Percentiles rank a stretch among this genome's conserved stretches.
Evolutionary conservation across 2,888 invertebrate species (phyloP).

Genomic region (Pristionchus mayeri): DNA sequence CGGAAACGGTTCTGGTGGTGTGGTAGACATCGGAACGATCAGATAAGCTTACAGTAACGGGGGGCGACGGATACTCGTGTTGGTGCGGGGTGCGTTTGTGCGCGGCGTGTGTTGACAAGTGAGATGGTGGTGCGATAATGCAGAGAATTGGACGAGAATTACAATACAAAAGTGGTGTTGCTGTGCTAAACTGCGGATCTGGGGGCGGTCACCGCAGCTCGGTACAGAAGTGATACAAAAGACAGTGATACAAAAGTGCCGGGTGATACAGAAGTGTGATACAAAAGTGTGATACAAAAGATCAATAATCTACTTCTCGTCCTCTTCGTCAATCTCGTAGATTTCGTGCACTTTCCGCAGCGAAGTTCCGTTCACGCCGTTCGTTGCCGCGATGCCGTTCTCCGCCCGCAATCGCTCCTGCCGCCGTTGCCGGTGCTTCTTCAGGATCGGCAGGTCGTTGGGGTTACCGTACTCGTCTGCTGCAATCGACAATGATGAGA

Average conservation of each 20-base stretch:
- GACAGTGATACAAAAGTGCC: constrained; percentile 31
- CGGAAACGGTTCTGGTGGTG: constrained; percentile 31
- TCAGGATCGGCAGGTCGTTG: constrained; percentile 33
- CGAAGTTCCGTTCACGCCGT: constrained; percentile 54
- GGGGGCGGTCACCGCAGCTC: constrained; percentile 46
- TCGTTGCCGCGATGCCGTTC: background rate
- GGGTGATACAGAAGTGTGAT: constrained; percentile 22
- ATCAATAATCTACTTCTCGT: constrained; percentile 66
- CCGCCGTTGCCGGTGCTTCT: constrained; percentile 48
- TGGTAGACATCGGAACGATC: constrained; percentile 7
- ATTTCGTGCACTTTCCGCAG: constrained; percentile 71
- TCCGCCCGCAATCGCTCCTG: constrained; percentile 9
- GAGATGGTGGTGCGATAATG: constrained; percentile 19
- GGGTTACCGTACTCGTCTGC: constrained; percentile 45
- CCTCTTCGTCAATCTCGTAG: constrained; percentile 74
- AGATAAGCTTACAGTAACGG: background rate
- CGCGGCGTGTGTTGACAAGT: constrained; percentile 7
- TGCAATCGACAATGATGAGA: constrained; percentile 2
- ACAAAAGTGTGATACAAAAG: background rate
- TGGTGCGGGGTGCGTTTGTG: constrained; percentile 27
- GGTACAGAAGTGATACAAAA: background rate
- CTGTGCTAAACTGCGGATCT: background rate
- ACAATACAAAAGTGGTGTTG: background rate
- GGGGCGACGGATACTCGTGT: background rate
- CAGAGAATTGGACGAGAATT: constrained; percentile 19